A percentile compares a stretch with the other conserved stretches of the same genome.
Conservation (phyloP, 2,888 invertebrate species). For the Cremastinae sp. region DNA sequence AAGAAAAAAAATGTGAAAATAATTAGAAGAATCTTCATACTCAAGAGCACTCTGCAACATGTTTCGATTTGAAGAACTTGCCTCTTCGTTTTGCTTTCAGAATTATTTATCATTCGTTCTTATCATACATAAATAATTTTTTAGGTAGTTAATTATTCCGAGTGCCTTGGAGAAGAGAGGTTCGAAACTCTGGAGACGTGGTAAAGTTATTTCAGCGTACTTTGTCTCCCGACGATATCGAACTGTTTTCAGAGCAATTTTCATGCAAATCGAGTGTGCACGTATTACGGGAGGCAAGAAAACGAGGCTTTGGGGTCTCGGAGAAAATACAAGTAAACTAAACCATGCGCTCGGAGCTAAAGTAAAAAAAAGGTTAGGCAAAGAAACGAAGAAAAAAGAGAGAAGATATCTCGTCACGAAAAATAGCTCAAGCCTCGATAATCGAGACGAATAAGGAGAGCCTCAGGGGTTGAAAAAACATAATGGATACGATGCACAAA, state of each 20-base stretch:
- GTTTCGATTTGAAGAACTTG: too few species aligned
- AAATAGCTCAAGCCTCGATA: conserved; percentile 9
- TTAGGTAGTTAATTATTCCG: conserved; percentile 12
- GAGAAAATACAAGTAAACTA: background rate
- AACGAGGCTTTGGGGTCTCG: conserved; percentile 35
- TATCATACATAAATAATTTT: background rate
- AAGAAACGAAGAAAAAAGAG: background rate
- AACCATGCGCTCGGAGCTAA: background rate
- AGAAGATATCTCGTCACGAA: background rate
- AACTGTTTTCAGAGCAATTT: conserved; percentile 38
- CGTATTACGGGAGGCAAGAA: conserved; percentile 21
- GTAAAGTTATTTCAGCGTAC: conserved; percentile 12
- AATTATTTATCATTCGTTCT: too few species aligned
- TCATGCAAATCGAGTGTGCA: conserved; percentile 54
- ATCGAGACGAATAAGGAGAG: conserved; percentile 42
- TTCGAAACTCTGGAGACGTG: background rate
- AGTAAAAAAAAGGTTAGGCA: background rate
- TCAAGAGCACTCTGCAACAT: too few species aligned
- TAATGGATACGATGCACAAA: conserved; percentile 25
- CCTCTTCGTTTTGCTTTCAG: too few species aligned
- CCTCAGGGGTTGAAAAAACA: conserved; percentile 16
- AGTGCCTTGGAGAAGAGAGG: background rate
- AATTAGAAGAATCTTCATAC: background rate
- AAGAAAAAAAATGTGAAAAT: background rate
- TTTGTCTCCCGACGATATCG: conserved; percentile 28